A percentile compares a stretch with the other conserved stretches of the same genome.
Conservation (phyloP, 1,140 invertebrate species). For the Paraescarpia echinospica region DNA sequence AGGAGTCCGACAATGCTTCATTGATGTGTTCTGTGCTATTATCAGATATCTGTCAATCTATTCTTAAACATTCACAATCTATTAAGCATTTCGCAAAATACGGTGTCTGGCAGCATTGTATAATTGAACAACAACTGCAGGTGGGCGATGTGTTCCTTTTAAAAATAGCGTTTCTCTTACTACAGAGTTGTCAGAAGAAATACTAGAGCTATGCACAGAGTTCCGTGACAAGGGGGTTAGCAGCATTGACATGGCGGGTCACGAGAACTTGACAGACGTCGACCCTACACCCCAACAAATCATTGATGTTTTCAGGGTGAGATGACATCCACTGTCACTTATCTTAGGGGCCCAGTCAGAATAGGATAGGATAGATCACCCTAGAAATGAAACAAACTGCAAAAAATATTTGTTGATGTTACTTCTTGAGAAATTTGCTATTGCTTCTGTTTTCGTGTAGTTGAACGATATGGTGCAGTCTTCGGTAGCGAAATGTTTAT, state of each 20-base stretch:
- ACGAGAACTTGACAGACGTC: slow-evolving; percentile 46
- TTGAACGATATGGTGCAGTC: too few relatives aligned
- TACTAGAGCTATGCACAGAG: slow-evolving; percentile 59
- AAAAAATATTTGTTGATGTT: too few relatives aligned
- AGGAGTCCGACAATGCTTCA: too few relatives aligned
- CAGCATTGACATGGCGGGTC: slow-evolving; percentile 66
- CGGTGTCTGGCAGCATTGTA: background rate
- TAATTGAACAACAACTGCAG: background rate
- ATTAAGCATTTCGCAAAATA: too few relatives aligned
- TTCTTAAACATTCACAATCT: background rate
- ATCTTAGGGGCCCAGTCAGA: background rate
- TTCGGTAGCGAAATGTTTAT: too few relatives aligned
- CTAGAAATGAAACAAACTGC: too few relatives aligned
- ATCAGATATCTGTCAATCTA: too few relatives aligned
- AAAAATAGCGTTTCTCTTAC: slow-evolving; percentile 7
- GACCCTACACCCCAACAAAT: slow-evolving; percentile 41
- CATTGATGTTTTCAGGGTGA: slow-evolving; percentile 46
- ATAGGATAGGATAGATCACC: background rate
- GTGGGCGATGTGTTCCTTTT: background rate
- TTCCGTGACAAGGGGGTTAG: slow-evolving; percentile 63
- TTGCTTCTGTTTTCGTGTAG: too few relatives aligned
- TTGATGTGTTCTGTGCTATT: too few relatives aligned
- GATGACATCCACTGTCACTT: background rate
- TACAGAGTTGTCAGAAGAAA: slow-evolving; percentile 59
- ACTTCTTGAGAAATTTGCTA: too few relatives aligned